Evolutionary conservation across 23 tunicate genomes (phyloP), one percentile per base, ranked within the genome.

Genomic region (Diplosoma virens): DNA sequence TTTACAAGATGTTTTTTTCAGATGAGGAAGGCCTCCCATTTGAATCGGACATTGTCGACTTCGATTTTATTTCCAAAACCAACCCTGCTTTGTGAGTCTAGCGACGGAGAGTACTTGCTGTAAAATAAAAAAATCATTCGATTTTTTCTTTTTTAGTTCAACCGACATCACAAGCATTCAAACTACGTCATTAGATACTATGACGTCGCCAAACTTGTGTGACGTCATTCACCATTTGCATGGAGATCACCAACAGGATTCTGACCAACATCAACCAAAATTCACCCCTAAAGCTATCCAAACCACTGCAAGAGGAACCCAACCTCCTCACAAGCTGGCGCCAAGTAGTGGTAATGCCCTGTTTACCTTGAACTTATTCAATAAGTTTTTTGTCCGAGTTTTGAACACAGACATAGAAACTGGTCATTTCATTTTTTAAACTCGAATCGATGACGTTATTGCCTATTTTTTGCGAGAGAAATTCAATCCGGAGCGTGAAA

Each of bases 201-300:
- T 79, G 14, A 24, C 88, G 0, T 69, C 60, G 2, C 83, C 69
- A 23, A 82, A 72, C 58, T 35, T 55, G 16, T 82, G 84, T 66
- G 87, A 78, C 88, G 88, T 76, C 74, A 78, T 89, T 5, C 83
- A 89, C 70, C 96, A 89, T 34, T 54, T 89, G 5, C 96, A 89
- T 76, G 96, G 96, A 16, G 96, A 86, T 54, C 88, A 89, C 36
- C 89, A 89, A 32, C 80, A 74, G 30, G 69, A 61, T 27, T 6
- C 35, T 5, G n/a, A n/a, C n/a, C 63, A 56, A 56, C 23, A 11
- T 55, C 35, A 27, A 17, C 35, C 9, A 61, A 61, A 61, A 29
- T 35, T 61, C 30, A 27, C 69, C 9, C 6, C 6, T 35, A 61
- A 22, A 61, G n/a, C 6, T n/a, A 7, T 61, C 11, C 69, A 61